These are phyloP conservation scores for Polypterus senegalus DNA, from an alignment of 2,113 vertebrate species.

Conservation along the genomic window DNA sequence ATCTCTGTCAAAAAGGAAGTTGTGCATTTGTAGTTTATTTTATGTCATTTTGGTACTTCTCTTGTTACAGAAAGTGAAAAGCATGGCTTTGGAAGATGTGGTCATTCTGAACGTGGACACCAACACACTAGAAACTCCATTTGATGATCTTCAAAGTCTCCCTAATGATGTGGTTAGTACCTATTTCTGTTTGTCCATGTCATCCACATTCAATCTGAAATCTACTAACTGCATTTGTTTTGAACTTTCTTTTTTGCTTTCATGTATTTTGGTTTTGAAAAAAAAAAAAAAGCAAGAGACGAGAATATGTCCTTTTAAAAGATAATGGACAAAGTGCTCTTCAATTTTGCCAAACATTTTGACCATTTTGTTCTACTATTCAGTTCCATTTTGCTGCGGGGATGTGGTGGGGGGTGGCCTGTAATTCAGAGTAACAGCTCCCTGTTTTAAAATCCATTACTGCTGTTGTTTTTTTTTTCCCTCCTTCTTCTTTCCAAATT, in stretches of 20 bases:
- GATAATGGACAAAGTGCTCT: neutral
- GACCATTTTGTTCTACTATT: constrained; percentile 26
- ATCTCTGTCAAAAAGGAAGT: no score
- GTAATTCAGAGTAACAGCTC: constrained; percentile 31
- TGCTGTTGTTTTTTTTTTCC: constrained; percentile 51
- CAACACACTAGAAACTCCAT: constrained; percentile 88
- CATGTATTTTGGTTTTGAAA: neutral
- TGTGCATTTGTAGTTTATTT: no score
- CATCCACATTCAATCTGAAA: constrained; percentile 17
- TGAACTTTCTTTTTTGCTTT: neutral
- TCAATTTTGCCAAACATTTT: constrained; percentile 25
- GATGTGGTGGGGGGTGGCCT: constrained; percentile 11
- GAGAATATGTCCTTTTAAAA: no score
- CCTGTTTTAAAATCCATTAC: constrained; percentile 39
- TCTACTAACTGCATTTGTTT: constrained; percentile 13
- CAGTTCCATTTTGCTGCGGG: constrained; percentile 1
- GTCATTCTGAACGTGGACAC: constrained; percentile 91
- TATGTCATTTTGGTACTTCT: neutral
- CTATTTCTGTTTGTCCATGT: neutral
- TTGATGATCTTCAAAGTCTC: constrained; percentile 87
- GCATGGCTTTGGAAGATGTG: constrained; percentile 72
- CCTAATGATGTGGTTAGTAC: constrained; percentile 83
- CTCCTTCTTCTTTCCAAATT: neutral
- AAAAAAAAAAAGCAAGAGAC: neutral
- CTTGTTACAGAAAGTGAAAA: constrained; percentile 67